These are phyloP conservation scores for Rhynchonycteris naso DNA, from an alignment of 2,797 vertebrate genomes.

Conservation along the genomic window DNA sequence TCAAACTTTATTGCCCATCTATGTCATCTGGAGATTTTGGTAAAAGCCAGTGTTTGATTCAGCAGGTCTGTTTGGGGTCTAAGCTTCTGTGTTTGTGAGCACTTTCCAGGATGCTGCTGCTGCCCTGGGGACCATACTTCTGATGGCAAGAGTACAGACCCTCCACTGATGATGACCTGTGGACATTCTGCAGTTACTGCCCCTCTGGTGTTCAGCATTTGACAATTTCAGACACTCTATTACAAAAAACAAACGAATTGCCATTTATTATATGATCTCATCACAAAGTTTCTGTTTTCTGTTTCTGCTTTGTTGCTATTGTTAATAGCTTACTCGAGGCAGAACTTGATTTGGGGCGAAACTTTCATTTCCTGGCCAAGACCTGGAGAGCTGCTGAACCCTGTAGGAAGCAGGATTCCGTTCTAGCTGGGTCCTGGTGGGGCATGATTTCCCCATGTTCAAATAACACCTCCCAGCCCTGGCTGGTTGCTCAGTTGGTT, in stretches of 20 bases:
- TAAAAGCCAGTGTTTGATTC: not conserved
- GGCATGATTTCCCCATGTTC: accelerated
- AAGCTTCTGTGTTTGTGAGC: not conserved
- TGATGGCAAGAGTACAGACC: not conserved
- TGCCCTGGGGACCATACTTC: not conserved
- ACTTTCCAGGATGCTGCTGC: no score
- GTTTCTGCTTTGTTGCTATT: not conserved
- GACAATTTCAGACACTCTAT: not conserved
- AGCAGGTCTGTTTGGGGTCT: not conserved
- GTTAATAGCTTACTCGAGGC: not conserved
- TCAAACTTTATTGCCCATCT: not conserved
- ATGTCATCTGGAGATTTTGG: not conserved
- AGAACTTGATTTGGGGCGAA: not conserved
- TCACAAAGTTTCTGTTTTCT: not conserved
- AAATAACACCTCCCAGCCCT: not conserved
- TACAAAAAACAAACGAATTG: not conserved
- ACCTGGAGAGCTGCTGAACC: not conserved
- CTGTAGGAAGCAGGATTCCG: not conserved
- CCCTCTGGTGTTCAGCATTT: not conserved
- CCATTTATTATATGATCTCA: not conserved
- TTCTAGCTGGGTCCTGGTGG: not conserved
- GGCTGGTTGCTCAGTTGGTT: no score
- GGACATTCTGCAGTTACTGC: not conserved
- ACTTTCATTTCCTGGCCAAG: not conserved
- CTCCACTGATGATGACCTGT: not conserved